Evolutionary conservation across 2,797 vertebrate genomes (phyloP).

Genomic region (Tolypeutes matacus): DNA sequence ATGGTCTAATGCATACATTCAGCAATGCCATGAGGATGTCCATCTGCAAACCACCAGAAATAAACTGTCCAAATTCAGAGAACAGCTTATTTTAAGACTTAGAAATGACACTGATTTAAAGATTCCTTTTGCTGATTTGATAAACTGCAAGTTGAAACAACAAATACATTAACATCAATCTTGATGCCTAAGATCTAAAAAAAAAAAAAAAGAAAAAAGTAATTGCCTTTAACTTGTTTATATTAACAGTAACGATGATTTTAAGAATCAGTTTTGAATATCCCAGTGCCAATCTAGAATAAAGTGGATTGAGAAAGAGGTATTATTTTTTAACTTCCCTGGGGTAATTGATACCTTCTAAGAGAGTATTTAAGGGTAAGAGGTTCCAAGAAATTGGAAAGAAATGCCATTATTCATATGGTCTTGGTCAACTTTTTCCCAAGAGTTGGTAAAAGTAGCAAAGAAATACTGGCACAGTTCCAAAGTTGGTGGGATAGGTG

Average conservation of each 20-base stretch:
- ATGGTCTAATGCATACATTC: conserved; percentile 86
- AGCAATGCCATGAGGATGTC: conserved; percentile 85
- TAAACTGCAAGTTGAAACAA: conserved; percentile 83
- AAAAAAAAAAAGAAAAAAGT: conserved; percentile 47
- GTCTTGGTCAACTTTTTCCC: background rate
- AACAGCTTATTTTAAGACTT: conserved; percentile 83
- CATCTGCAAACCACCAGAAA: conserved; percentile 85
- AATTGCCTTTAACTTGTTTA: conserved; percentile 47
- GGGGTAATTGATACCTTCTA: background rate
- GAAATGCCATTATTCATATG: conserved; percentile 2
- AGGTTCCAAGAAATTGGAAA: background rate
- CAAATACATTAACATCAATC: conserved; percentile 79
- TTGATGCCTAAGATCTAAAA: conserved; percentile 46
- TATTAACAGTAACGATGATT: background rate
- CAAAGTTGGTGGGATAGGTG: conserved; percentile 35
- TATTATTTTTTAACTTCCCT: background rate
- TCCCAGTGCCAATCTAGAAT: background rate
- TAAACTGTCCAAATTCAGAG: conserved; percentile 85
- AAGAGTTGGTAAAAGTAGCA: conserved; percentile 55
- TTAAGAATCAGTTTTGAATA: conserved; percentile 13
- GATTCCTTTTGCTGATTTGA: conserved; percentile 83
- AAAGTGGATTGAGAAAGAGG: conserved; percentile 1
- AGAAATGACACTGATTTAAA: conserved; percentile 85
- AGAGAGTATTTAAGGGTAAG: background rate
- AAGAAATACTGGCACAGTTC: conserved; percentile 25